Percentiles rank a stretch among this genome's conserved stretches.
Evolutionary conservation across 2,113 vertebrate species (phyloP).

Genomic region (Cyphomyrus plagiostoma): DNA sequence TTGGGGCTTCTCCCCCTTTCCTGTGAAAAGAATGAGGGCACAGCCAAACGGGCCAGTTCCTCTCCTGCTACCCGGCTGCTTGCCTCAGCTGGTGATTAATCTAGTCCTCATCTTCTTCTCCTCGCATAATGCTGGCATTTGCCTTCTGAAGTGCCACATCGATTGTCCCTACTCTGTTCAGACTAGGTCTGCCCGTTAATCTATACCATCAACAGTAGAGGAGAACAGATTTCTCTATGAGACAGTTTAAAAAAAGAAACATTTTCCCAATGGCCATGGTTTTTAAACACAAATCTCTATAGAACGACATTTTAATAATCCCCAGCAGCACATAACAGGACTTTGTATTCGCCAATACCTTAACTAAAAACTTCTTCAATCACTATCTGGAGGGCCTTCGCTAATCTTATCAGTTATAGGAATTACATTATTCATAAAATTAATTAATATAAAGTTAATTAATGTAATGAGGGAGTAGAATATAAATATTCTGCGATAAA

Average conservation of each 20-base stretch:
- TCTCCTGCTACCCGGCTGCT: not conserved
- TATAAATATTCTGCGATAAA: not conserved
- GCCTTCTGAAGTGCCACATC: slow-evolving; percentile 15
- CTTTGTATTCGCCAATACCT: not conserved
- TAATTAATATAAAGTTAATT: not conserved
- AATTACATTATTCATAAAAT: not conserved
- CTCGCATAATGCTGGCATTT: not conserved
- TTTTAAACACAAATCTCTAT: not conserved
- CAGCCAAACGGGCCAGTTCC: not conserved
- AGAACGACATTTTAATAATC: not conserved
- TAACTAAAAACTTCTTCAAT: not conserved
- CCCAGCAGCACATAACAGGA: not conserved
- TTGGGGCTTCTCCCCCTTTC: no score
- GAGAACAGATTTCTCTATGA: slow-evolving; percentile 2
- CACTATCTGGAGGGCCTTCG: not conserved
- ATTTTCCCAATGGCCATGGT: not conserved
- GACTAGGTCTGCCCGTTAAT: slow-evolving; percentile 1
- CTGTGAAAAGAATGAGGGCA: not conserved
- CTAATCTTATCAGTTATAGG: not conserved
- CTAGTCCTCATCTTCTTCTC: not conserved
- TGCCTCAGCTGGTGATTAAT: not conserved
- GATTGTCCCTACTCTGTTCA: slow-evolving; percentile 13
- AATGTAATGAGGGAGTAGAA: not conserved
- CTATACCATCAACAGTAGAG: slow-evolving; percentile 5
- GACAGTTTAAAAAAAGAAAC: slow-evolving; percentile 7